Conservation (phyloP, 1,140 invertebrate genomes). For the Anoplophora glabripennis region DNA sequence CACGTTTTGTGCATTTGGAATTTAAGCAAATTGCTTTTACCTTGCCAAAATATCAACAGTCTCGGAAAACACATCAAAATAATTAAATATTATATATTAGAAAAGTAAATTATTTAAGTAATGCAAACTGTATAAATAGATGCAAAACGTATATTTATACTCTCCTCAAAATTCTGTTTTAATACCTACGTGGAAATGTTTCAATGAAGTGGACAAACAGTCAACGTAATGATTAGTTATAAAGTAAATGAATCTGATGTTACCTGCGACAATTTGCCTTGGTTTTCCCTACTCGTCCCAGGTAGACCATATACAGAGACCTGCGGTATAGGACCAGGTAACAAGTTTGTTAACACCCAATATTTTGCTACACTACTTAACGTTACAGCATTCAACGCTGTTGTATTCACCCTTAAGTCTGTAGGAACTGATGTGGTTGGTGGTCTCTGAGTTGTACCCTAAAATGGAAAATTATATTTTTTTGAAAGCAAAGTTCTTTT, state of each 20-base stretch:
- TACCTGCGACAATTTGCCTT: slow-evolving; percentile 60
- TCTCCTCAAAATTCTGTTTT: neutral
- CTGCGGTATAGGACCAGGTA: slow-evolving; percentile 61
- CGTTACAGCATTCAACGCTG: slow-evolving; percentile 57
- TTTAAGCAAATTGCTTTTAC: too few relatives aligned
- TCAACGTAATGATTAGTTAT: slow-evolving; percentile 8
- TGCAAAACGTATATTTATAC: too few relatives aligned
- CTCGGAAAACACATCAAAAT: neutral
- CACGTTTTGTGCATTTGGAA: neutral
- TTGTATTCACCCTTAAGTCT: slow-evolving; percentile 58
- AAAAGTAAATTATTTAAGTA: slow-evolving; percentile 6
- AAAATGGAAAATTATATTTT: slow-evolving; percentile 13
- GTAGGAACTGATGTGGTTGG: slow-evolving; percentile 55
- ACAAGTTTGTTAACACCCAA: slow-evolving; percentile 64
- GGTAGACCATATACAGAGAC: slow-evolving; percentile 60
- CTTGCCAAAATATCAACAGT: too few relatives aligned
- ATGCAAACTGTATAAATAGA: too few relatives aligned
- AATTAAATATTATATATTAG: slow-evolving; percentile 8
- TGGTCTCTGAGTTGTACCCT: slow-evolving; percentile 35
- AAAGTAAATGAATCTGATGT: neutral
- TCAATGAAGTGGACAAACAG: neutral
- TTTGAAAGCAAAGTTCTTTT: too few relatives aligned
- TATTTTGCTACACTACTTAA: slow-evolving; percentile 64
- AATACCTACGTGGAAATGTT: neutral
- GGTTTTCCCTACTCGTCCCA: slow-evolving; percentile 54